Percentiles rank a stretch among this genome's conserved stretches.
These are phyloP conservation scores for Marmota flaviventris DNA, from an alignment of 2,113 vertebrate species.

Conservation along the genomic window DNA sequence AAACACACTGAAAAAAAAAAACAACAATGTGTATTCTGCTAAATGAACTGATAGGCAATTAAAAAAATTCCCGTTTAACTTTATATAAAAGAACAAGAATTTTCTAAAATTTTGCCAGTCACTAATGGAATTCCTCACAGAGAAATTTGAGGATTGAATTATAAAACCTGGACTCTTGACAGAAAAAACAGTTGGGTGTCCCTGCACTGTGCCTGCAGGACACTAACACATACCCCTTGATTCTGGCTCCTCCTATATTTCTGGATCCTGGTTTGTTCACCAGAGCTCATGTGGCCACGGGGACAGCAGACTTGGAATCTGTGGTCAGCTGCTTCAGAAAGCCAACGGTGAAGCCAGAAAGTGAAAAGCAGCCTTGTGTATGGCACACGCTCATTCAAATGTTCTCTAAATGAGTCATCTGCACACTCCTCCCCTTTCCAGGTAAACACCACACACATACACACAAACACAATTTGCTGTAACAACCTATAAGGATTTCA, in stretches of 20 bases:
- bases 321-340: not conserved
- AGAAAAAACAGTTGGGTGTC: constrained; percentile 69
- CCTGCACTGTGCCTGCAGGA: not conserved
- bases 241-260: not conserved
- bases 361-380: not conserved
- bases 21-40: constrained; percentile 59
- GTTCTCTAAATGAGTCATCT: not conserved
- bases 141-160: constrained; percentile 64
- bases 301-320: not conserved
- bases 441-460: rapidly evolving
- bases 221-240: rapidly evolving
- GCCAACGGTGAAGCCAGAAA: not conserved
- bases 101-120: constrained; percentile 67
- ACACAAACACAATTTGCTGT: too few species aligned
- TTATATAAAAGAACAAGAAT: constrained; percentile 32
- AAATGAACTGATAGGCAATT: constrained; percentile 72
- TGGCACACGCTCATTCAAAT: not conserved
- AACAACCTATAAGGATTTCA: not conserved
- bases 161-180: constrained; percentile 74
- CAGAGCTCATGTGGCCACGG: not conserved
- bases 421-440: not conserved
- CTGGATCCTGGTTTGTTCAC: not conserved
- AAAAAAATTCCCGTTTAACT: constrained; percentile 74
- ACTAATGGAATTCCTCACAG: constrained; percentile 67
- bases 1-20: constrained; percentile 42